These are phyloP conservation scores for Indicator indicator DNA, from an alignment of 2,113 vertebrate genomes.

Conservation along the genomic window DNA sequence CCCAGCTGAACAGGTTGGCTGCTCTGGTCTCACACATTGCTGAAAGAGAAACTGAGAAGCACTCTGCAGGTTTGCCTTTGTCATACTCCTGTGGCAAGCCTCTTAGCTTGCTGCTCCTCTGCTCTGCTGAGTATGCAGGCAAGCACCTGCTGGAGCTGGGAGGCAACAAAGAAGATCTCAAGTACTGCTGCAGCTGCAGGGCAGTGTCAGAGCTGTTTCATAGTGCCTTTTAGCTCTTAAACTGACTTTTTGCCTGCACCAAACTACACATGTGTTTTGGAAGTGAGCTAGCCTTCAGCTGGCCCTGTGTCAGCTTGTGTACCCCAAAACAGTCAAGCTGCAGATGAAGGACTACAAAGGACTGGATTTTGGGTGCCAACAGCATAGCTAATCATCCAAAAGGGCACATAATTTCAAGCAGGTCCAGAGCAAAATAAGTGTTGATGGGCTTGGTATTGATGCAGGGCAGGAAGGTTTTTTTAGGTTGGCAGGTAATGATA, in stretches of 20 bases:
- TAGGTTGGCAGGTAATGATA: no score
- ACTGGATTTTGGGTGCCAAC: no score
- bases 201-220: not conserved
- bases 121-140: accelerated
- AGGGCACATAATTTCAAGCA: not conserved
- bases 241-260: not conserved
- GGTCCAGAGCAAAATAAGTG: not conserved
- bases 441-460: not conserved
- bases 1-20: not conserved
- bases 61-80: not conserved
- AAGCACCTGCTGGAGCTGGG: not conserved
- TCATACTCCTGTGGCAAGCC: no score
- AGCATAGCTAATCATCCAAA: not conserved
- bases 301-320: accelerated
- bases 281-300: not conserved
- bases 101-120: not conserved
- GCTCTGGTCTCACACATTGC: not conserved
- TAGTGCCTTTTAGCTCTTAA: not conserved
- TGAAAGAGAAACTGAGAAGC: not conserved
- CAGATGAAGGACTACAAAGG: not conserved
- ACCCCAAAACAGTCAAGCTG: not conserved
- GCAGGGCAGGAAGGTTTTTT: not conserved
- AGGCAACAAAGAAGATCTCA: not conserved
- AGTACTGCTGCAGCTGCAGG: not conserved
- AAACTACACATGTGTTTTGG: not conserved